These are phyloP conservation scores for Caenorhabditis sp. DNA, from an alignment of 2,888 invertebrate species.

Conservation along the genomic window DNA sequence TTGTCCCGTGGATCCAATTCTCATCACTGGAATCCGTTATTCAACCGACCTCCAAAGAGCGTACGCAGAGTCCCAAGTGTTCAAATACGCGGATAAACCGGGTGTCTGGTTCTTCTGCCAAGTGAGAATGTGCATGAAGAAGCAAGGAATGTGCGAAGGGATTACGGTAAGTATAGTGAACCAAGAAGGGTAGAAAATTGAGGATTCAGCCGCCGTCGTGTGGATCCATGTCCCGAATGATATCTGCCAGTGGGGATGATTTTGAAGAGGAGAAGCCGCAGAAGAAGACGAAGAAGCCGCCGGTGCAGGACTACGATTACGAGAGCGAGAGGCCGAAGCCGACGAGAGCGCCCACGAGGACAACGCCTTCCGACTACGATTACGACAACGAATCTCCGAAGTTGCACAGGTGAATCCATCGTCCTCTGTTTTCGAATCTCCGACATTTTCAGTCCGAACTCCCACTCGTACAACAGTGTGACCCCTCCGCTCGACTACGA, in stretches of 20 bases:
- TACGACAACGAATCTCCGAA: conserved; percentile 55
- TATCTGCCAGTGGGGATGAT: not conserved
- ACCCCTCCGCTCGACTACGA: conserved; percentile 50
- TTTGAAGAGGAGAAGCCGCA: conserved; percentile 19
- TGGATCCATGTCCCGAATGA: conserved; percentile 39
- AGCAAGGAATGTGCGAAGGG: conserved; percentile 76
- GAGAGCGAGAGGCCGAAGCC: conserved; percentile 27
- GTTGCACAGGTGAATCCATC: conserved; percentile 28
- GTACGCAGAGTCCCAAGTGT: conserved; percentile 78
- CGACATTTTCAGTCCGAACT: conserved; percentile 43
- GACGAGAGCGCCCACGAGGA: conserved; percentile 14
- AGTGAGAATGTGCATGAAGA: conserved; percentile 79
- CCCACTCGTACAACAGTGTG: conserved; percentile 36
- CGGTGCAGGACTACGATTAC: conserved; percentile 41
- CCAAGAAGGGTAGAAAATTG: not conserved
- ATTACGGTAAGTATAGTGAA: conserved; percentile 68
- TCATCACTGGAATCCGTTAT: conserved; percentile 79
- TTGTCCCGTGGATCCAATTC: conserved; percentile 78
- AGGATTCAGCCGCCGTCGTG: conserved; percentile 57
- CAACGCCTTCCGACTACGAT: conserved; percentile 45
- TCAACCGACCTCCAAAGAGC: conserved; percentile 77
- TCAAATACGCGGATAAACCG: conserved; percentile 79
- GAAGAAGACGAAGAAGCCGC: conserved; percentile 18
- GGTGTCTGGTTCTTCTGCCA: conserved; percentile 80
- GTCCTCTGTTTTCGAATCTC: not conserved